Base-by-base conservation (phyloP, 2,113 vertebrate genomes). In the Stictonetta naevosa region DNA sequence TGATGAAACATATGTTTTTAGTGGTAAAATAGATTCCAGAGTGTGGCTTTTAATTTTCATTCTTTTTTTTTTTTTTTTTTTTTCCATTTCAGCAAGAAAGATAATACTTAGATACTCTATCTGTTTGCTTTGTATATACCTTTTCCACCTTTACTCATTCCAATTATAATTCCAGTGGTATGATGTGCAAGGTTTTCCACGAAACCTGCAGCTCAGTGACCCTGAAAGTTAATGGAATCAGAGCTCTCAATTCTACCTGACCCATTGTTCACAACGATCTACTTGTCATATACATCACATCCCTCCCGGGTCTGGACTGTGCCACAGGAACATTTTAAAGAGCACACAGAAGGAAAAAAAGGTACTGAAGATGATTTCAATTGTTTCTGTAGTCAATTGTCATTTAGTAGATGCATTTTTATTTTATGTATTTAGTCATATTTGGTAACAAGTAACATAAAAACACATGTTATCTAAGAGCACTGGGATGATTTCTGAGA, bases 281-380 rank as follows among this genome's bases (percentile, higher is more conserved):
- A 48, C 69, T 95, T 95, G 67, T 89, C 60, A 81, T 63, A 92
- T 78, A 31, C 33, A 89, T 84, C 73, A 87, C 79, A 92, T 82
- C 77, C 13, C 62, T 79, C 56, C 1, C 3, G 33, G 31, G 13
- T 60, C 26, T 95, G 84, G 89, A 62, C 29, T 3, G 4, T 56
- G 66, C 8, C 56, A 86, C 44, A 18, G 67, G 6, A 69, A 55
- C 28, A 58, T 85, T 91, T 76, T 79, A 75, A 58, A 79, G 86
- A 82, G 6, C 34, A 53, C 4, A 0, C 9, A 78, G 28, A 13
- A 82, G 42, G 75, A 81, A 6, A 38, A 26, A 79, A 91, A 19
- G 6, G n/a, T 91, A 55, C 17, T 13, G 34, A 87, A 15, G 12
- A 69, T 76, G 8, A 58, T 86, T 91, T 84, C 33, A 34, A 29